Conservation (phyloP, 1,140 invertebrate genomes). For the Fopius arisanus region DNA sequence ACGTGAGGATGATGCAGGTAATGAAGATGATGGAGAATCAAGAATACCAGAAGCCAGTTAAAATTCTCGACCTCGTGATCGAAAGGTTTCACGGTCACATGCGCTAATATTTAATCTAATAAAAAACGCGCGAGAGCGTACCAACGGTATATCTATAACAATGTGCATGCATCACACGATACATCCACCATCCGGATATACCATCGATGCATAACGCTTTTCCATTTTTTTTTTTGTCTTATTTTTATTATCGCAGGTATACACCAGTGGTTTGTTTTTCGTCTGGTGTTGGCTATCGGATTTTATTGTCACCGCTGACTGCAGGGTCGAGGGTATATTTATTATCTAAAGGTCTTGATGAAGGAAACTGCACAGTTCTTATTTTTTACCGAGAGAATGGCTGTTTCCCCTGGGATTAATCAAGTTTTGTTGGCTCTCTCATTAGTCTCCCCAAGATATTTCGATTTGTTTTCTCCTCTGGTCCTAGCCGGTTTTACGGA, state of each 20-base stretch:
- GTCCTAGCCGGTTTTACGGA: no score
- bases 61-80: slow-evolving; percentile 41
- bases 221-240: background rate
- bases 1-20: background rate
- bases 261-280: background rate
- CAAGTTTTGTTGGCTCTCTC: background rate
- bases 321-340: background rate
- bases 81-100: slow-evolving; percentile 51
- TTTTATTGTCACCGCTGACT: background rate
- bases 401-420: background rate
- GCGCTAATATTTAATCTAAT: slow-evolving; percentile 44
- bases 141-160: slow-evolving; percentile 16
- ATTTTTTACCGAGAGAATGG: background rate
- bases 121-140: slow-evolving; percentile 33
- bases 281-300: background rate
- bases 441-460: no score
- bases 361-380: background rate
- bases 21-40: slow-evolving; percentile 6
- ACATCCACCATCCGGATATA: slow-evolving; percentile 11
- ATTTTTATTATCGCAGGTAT: background rate
- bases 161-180: slow-evolving; percentile 18
- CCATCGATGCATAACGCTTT: slow-evolving; percentile 12
- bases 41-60: slow-evolving; percentile 52
- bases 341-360: background rate
- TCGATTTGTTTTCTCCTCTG: no score